These are phyloP conservation scores for Chrysopa pallens DNA, from an alignment of 1,140 invertebrate species.

Conservation along the genomic window DNA sequence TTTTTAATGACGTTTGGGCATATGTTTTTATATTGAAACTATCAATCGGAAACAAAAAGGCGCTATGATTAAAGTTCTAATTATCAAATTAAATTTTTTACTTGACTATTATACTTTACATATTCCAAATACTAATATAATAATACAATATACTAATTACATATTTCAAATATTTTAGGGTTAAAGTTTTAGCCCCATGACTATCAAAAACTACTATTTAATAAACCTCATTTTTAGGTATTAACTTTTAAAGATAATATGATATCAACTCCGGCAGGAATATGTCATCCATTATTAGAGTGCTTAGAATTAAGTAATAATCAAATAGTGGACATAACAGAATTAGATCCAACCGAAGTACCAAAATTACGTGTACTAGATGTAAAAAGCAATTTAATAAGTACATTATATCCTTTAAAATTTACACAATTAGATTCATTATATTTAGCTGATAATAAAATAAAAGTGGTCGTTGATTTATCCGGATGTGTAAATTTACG, in stretches of 20 bases:
- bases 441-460: constrained; percentile 27
- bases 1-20: too few relatives aligned
- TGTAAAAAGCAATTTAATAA: neutral
- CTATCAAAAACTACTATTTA: too few relatives aligned
- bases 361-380: neutral
- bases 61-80: too few relatives aligned
- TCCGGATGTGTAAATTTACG: constrained; percentile 25
- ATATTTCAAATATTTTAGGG: too few relatives aligned
- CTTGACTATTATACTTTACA: too few relatives aligned
- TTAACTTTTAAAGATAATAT: constrained; percentile 28
- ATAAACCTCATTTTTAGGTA: constrained; percentile 5
- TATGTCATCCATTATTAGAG: constrained; percentile 28
- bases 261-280: constrained; percentile 24
- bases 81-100: too few relatives aligned
- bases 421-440: constrained; percentile 8
- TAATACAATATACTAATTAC: too few relatives aligned
- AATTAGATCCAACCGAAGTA: constrained; percentile 9
- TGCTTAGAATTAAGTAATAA: constrained; percentile 30
- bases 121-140: too few relatives aligned
- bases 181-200: too few relatives aligned
- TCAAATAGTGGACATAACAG: constrained; percentile 18
- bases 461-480: constrained; percentile 21
- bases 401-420: neutral
- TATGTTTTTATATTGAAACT: too few relatives aligned
- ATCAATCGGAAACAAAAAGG: too few relatives aligned